phyloP scores from a whole-genome alignment of 2,888 invertebrate species.

The Eubasilissa splendida region DNA sequence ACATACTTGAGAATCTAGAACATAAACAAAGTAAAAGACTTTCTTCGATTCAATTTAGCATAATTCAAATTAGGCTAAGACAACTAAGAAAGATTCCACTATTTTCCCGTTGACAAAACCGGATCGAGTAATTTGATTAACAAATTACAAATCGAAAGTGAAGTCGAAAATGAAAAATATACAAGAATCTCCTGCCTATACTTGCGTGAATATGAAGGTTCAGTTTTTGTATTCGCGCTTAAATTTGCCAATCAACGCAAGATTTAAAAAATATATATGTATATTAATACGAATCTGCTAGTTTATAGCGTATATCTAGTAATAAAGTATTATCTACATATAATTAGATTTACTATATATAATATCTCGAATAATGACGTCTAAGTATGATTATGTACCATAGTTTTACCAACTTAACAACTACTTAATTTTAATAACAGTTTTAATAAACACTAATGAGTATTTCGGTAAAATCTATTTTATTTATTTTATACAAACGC shows the following conservation, averaged over 20 bases:
- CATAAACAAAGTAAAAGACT: not conserved
- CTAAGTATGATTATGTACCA: too few species aligned
- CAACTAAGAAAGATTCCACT: not conserved
- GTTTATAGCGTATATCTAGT: too few species aligned
- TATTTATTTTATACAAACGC: too few species aligned
- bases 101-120: constrained; percentile 39
- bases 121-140: constrained; percentile 39
- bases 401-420: not conserved
- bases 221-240: not conserved
- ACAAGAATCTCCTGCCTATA: not conserved
- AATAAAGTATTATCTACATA: too few species aligned
- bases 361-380: too few species aligned
- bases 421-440: not conserved
- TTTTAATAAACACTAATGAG: too few species aligned
- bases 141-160: constrained; percentile 42
- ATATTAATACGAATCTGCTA: too few species aligned
- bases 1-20: too few species aligned
- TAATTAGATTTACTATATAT: too few species aligned
- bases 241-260: too few species aligned
- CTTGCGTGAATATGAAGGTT: not conserved
- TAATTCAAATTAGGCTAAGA: not conserved
- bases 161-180: constrained; percentile 22
- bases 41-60: not conserved
- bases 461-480: too few species aligned
- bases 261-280: too few species aligned